A percentile compares a stretch with the other conserved stretches of the same genome.
phyloP scores from a whole-genome alignment of 1,140 invertebrate genomes.

The Caenorhabditis tropicalis region DNA sequence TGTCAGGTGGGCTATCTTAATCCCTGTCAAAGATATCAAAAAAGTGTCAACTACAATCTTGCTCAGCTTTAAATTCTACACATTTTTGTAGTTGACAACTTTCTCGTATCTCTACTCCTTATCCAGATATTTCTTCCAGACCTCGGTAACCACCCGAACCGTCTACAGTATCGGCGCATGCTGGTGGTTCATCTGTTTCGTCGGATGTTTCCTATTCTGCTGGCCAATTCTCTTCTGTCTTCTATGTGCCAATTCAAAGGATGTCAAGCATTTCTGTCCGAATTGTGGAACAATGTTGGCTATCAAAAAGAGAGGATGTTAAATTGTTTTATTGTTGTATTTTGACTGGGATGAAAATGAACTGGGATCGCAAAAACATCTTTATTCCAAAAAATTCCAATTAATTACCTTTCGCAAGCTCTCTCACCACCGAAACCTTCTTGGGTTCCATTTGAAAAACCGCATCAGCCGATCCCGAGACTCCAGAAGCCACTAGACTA shows the following conservation, averaged over 20 bases:
- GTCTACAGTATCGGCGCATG: neutral
- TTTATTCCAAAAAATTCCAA: too few relatives aligned
- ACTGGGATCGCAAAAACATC: too few relatives aligned
- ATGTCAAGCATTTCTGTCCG: conserved; percentile 12
- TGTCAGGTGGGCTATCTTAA: neutral
- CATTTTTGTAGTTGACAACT: neutral
- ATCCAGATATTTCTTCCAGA: too few relatives aligned
- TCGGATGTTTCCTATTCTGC: neutral
- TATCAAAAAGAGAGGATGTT: neutral
- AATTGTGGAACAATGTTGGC: conserved; percentile 20
- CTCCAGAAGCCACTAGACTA: neutral
- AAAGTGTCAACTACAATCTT: too few relatives aligned
- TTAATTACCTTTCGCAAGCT: too few relatives aligned
- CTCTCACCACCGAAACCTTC: too few relatives aligned
- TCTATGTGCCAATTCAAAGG: neutral
- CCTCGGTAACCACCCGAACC: neutral
- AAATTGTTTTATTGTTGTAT: neutral
- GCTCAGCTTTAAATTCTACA: neutral
- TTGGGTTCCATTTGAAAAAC: too few relatives aligned
- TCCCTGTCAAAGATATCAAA: too few relatives aligned
- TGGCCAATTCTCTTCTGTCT: conserved; percentile 8
- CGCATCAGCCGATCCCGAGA: too few relatives aligned
- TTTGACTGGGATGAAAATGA: too few relatives aligned
- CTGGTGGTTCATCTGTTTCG: conserved; percentile 13
- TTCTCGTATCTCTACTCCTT: neutral